phyloP scores from a whole-genome alignment of 2,113 vertebrate genomes.

The Aleadryas rufinucha region DNA sequence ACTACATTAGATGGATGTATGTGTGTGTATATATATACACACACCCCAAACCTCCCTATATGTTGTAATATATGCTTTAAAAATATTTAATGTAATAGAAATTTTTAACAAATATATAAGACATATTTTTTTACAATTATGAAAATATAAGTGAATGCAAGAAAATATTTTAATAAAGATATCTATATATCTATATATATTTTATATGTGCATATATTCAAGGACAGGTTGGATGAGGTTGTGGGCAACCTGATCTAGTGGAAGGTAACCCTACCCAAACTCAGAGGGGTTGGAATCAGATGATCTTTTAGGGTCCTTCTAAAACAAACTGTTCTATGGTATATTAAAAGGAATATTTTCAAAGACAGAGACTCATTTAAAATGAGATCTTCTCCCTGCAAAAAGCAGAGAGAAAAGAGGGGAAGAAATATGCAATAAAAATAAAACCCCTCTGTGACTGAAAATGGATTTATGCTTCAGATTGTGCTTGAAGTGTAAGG shows the following conservation, averaged over 20 bases:
- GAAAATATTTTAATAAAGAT: background rate
- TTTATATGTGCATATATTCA: background rate
- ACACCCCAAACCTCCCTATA: background rate
- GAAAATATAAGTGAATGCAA: background rate
- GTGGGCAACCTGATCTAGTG: background rate
- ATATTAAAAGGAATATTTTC: background rate
- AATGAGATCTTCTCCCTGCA: background rate
- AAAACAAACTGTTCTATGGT: background rate
- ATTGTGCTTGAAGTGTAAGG: background rate
- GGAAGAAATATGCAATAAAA: background rate
- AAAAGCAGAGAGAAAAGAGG: background rate
- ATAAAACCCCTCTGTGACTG: background rate
- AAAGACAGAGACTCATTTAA: background rate
- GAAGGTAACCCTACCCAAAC: background rate
- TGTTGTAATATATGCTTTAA: background rate
- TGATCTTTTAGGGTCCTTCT: background rate
- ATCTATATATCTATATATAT: background rate
- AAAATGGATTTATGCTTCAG: background rate
- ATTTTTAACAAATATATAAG: background rate
- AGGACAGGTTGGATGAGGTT: background rate
- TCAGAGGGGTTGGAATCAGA: rapidly evolving
- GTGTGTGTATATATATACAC: background rate
- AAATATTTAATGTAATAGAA: background rate
- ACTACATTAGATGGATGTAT: background rate
- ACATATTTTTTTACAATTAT: background rate